Conservation (phyloP, 2,888 invertebrate genomes). For the Metacarcinus magister region DNA sequence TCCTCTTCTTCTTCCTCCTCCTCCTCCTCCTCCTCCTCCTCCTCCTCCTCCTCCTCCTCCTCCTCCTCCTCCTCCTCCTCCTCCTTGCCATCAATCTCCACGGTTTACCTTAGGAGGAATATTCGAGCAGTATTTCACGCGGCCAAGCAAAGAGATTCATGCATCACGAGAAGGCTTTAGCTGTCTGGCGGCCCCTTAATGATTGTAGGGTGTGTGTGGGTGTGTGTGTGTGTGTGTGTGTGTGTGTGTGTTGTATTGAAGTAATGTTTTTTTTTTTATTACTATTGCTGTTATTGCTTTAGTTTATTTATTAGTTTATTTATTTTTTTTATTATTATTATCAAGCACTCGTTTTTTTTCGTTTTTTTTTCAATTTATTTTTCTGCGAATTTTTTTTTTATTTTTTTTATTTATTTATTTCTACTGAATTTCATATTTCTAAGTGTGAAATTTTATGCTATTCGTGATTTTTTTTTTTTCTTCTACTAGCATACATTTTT, state of each 20-base stretch:
- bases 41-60: background rate
- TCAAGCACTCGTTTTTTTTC: background rate
- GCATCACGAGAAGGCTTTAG: conserved; percentile 9
- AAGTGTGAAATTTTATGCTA: too few relatives aligned
- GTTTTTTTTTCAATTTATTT: background rate
- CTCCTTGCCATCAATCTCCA: conserved; percentile 42
- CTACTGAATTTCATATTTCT: too few relatives aligned
- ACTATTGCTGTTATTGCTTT: too few relatives aligned
- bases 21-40: background rate
- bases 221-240: background rate
- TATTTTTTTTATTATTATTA: background rate
- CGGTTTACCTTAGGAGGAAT: background rate
- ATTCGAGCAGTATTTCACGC: conserved; percentile 33
- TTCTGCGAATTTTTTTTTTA: background rate
- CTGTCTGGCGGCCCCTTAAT: background rate
- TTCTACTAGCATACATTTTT: too few relatives aligned
- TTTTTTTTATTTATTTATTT: background rate
- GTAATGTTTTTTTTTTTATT: too few relatives aligned
- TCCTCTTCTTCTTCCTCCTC: background rate
- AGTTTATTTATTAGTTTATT: background rate
- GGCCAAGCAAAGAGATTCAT: conserved; percentile 28
- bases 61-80: conserved; percentile 19
- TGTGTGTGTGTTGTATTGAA: background rate
- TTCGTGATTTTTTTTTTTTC: background rate
- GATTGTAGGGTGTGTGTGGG: background rate